A percentile compares a stretch with the other conserved stretches of the same genome.
phyloP scores from a whole-genome alignment of 2,113 vertebrate species.

The Corapipo altera region DNA sequence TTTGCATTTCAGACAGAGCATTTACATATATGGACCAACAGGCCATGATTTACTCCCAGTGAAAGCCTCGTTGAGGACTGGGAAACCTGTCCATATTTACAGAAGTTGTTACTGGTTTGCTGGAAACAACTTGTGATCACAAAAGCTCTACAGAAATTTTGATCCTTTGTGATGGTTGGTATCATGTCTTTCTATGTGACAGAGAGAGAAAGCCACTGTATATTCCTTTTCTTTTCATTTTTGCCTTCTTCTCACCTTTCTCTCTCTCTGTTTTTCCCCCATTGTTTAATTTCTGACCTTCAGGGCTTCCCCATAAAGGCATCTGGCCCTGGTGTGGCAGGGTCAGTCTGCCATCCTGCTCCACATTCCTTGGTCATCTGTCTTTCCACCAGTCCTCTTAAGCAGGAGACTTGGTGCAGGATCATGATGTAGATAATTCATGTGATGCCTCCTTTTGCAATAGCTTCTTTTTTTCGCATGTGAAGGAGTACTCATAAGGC shows the following conservation, averaged over 20 bases:
- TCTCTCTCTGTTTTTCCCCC: neutral
- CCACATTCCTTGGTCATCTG: neutral
- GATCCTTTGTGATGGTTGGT: neutral
- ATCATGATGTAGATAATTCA: neutral
- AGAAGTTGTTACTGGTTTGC: neutral
- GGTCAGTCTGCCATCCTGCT: neutral
- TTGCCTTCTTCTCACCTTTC: neutral
- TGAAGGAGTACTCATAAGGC: neutral
- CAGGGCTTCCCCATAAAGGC: neutral
- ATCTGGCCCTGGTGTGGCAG: neutral
- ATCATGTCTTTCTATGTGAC: neutral
- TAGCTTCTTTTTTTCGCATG: neutral
- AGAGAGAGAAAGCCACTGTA: neutral
- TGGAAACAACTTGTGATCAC: neutral
- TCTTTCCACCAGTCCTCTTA: neutral
- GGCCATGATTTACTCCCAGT: neutral
- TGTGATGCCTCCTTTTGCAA: neutral
- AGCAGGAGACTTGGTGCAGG: neutral
- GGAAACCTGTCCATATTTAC: neutral
- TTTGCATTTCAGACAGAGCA: neutral
- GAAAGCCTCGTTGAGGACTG: neutral
- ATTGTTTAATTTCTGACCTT: neutral
- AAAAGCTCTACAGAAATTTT: neutral
- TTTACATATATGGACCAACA: neutral
- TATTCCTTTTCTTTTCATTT: neutral